phyloP scores from a whole-genome alignment of 2,113 vertebrate genomes.

The Rhinolophus ferrumequinum region DNA sequence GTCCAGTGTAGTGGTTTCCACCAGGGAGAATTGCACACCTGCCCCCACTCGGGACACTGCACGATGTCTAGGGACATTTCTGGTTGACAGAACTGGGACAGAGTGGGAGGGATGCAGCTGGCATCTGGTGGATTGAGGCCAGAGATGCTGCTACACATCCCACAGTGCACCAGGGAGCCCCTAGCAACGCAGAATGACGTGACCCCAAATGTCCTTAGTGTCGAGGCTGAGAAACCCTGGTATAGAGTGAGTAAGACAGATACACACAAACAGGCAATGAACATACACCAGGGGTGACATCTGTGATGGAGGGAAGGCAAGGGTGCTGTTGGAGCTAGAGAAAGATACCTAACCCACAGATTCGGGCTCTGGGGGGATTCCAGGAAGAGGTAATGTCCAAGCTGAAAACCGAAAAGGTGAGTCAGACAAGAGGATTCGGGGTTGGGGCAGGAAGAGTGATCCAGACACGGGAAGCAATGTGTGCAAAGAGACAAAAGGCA shows the following conservation, averaged over 20 bases:
- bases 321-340: too few species aligned
- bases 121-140: neutral
- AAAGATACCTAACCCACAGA: neutral
- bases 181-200: neutral
- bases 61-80: neutral
- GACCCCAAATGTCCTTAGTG: accelerated
- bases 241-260: neutral
- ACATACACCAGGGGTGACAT: neutral
- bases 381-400: neutral
- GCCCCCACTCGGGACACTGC: neutral
- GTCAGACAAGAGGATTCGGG: neutral
- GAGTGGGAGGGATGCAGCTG: accelerated
- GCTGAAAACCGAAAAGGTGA: neutral
- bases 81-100: neutral
- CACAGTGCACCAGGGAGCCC: accelerated
- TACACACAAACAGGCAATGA: neutral
- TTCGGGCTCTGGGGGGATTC: neutral
- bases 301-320: neutral
- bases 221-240: neutral
- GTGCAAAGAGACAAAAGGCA: neutral
- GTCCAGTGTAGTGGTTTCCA: neutral
- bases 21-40: neutral
- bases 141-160: neutral
- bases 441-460: neutral
- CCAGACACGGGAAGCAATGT: neutral